Conservation (phyloP, 1,140 invertebrate species). For the Dermatophagoides farinae region DNA sequence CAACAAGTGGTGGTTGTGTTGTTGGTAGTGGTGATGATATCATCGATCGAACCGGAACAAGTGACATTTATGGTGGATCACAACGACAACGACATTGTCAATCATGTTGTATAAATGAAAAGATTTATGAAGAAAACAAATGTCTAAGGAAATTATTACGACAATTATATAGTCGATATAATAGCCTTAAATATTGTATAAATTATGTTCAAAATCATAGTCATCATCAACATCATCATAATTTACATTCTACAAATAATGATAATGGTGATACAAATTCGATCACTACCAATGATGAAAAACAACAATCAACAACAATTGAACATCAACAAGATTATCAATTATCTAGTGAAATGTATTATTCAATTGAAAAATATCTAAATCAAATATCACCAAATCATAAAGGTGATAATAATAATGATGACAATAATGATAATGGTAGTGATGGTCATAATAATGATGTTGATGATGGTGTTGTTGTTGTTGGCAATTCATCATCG, state of each 20-base stretch:
- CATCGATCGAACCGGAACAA: too few relatives aligned
- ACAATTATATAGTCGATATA: constrained; percentile 3
- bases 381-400: background rate
- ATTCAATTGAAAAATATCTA: constrained; percentile 2
- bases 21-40: too few relatives aligned
- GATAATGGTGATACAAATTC: background rate
- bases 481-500: too few relatives aligned
- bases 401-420: background rate
- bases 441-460: background rate
- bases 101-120: too few relatives aligned
- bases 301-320: background rate
- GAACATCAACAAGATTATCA: background rate
- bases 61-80: too few relatives aligned
- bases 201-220: background rate
- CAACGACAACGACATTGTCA: too few relatives aligned
- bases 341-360: background rate
- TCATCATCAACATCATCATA: background rate
- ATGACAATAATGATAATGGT: background rate
- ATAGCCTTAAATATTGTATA: background rate
- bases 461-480: background rate
- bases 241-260: background rate
- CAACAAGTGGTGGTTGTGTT: background rate
- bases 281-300: background rate
- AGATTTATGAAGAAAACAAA: background rate
- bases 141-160: background rate